Evolutionary conservation across 2,888 invertebrate species (phyloP), one percentile per base, ranked within the genome.

Genomic region (Adelognathus sp.): DNA sequence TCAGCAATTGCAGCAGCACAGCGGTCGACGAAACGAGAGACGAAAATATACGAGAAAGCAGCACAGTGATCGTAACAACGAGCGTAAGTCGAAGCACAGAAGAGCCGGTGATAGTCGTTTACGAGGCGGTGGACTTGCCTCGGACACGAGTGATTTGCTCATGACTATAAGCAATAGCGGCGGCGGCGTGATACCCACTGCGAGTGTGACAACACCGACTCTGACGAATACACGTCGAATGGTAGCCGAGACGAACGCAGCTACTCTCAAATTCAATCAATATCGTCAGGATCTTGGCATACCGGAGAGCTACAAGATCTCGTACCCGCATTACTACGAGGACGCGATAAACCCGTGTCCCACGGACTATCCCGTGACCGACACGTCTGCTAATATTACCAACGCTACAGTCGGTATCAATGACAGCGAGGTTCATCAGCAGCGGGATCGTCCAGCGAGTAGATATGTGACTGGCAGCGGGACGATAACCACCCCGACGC

Each of bases 291-390:
- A 90, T 63, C 87, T 90, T 46, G 88, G 88, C 24, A 87, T 88
- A 61, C 87, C 90, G 33, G 89, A 90, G 81, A 89, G 87, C 54
- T 90, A 88, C 84, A 90, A 91, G 80, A 91, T 91, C 74, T 87
- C 89, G 52, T 90, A 91, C 80, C 90, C 91, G 3, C 90, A 91
- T 72, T 90, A 90, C 73, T 91, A 90, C 85, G 90, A 91, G 84
- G 91, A 90, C 75, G 85, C 72, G 18, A 75, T 72, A 58, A 77
- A 66, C 58, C 83, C 85, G 60, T 87, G 87, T 66, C 85, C 87
- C 0, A 74, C 77, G 63, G 87, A 88, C 16, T 86, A 87, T 76
- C 82, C 83, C 67, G 75, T 63, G n/a, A 31, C 54, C 36, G 78
- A 79, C n/a, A 9, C 52, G 18, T 36, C 56, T 18, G 39, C 58